Evolutionary conservation across 2,113 vertebrate genomes (phyloP), one percentile per base, ranked within the genome.

Genomic region (Oriolus oriolus): DNA sequence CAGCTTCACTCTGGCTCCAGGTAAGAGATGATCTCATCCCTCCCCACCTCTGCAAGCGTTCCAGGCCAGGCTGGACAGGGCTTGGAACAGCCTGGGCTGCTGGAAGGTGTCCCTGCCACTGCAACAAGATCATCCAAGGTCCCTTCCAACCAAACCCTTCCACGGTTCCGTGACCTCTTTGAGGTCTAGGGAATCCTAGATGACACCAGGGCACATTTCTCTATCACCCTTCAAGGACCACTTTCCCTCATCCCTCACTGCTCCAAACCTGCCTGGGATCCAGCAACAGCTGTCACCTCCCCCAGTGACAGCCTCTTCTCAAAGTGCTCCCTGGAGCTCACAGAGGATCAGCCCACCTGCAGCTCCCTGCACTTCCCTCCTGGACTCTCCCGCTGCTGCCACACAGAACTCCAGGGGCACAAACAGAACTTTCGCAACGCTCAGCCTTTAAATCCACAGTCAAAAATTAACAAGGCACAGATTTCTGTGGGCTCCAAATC

Each of bases 401-500:
- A 10, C 2, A 3, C 53, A 26, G 4, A 73, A 30, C 59, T 70
- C 31, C 75, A 33, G 71, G 45, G 79, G 59, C 54, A 86, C 50
- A 59, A 28, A 33, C 30, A 56, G 33, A 59, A 60, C 90, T 96
- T 91, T 87, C 5, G 15, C 85, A 94, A 96, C 13, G 10, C 65
- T 27, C 41, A 77, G 84, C 80, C 73, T 78, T 59, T 41, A 41
- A 86, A 90, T 21, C 41, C 44, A 30, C 79, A 64, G 92, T 94
- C 90, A 96, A 96, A 97, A 93, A 90, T 96, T 94, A 96, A 96
- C 92, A 60, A 64, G 73, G 52, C 53, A 27, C 71, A n/a, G 26
- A 64, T 33, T 84, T 24, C 73, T n/a, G 13, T 3, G 59, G 60
- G 69, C 68, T 91, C 78, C 22, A 45, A 56, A 70, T 3, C 53